Evolutionary conservation across 2,797 vertebrate genomes (phyloP), one percentile per base, ranked within the genome.

Genomic region (Melanogrammus aeglefinus): DNA sequence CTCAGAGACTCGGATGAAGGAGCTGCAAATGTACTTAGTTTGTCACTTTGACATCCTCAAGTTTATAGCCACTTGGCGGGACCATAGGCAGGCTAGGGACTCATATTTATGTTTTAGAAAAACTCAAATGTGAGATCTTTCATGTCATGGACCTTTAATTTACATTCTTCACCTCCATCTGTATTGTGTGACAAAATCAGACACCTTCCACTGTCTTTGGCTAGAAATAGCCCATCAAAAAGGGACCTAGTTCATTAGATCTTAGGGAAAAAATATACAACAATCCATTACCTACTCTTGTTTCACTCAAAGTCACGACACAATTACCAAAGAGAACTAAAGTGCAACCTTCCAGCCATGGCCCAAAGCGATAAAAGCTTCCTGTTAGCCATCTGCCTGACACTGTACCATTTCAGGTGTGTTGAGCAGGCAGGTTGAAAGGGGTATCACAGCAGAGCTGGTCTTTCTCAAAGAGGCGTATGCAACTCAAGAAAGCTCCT

Each of bases 381-480:
- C 70, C 70, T 72, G 70, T 35, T 72, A n/a, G 29, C 70, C 70
- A 72, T 72, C 70, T 16, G 70, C n/a, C 70, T 72, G 70, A 33
- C 29, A 72, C 31, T 7, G 66, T 35, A 72, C 29, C 70, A 72
- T 72, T 72, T 72, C 70, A 33, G 70, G 70, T 33, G 70, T 72
- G n/a, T n/a, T n/a, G n/a, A n/a, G 70, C 35, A 35, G 35, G 35
- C 35, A 35, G 35, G 35, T 3, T 35, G 35, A 6, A 35, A 35
- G 35, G 35, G 35, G 35, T 35, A 35, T 35, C 35, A 35, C 35
- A 35, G 35, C 35, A 35, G 4, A 35, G 35, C 35, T 35, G 35
- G 35, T 35, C 35, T 35, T 35, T 35, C 35, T 35, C 35, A 35
- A 35, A 35, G 35, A 35, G 35, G 35, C 35, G 35, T 35, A 35